Evolutionary conservation across 2,888 invertebrate genomes (phyloP).

Genomic region (Brachypterus glaber): DNA sequence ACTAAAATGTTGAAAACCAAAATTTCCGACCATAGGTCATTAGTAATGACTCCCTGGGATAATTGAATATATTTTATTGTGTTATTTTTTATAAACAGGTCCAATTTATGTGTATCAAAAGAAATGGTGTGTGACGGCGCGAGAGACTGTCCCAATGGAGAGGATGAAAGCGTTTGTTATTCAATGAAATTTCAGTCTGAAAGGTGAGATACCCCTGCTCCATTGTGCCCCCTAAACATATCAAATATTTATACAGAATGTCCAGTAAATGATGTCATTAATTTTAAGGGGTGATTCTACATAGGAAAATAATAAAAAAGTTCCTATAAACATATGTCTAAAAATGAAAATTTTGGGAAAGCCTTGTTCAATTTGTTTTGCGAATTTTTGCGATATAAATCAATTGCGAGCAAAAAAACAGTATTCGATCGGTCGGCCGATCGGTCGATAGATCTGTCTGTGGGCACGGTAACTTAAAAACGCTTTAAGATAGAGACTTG

Average conservation of each 20-base stretch:
- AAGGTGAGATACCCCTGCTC: no score
- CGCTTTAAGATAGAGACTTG: no score
- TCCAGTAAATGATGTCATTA: no score
- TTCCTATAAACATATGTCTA: no score
- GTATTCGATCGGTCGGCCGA: not conserved
- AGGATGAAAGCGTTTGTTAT: conserved; percentile 61
- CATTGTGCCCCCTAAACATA: no score
- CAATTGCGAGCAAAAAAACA: conserved; percentile 2
- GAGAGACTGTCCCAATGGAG: conserved; percentile 61
- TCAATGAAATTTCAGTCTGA: conserved; percentile 37
- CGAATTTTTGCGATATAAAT: not conserved
- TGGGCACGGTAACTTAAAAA: no score
- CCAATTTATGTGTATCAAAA: conserved; percentile 54
- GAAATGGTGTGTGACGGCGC: conserved; percentile 72
- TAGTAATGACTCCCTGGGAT: not conserved
- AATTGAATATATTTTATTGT: not conserved
- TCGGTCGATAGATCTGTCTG: not conserved
- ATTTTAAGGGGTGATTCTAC: no score
- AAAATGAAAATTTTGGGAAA: no score
- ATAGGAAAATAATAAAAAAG: no score
- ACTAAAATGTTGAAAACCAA: no score
- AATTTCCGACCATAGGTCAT: not conserved
- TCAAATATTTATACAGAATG: no score
- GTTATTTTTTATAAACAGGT: conserved; percentile 25
- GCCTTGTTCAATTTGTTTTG: conserved; percentile 1